Conservation (phyloP, 2,797 vertebrate species). For the Astyanax mexicanus region DNA sequence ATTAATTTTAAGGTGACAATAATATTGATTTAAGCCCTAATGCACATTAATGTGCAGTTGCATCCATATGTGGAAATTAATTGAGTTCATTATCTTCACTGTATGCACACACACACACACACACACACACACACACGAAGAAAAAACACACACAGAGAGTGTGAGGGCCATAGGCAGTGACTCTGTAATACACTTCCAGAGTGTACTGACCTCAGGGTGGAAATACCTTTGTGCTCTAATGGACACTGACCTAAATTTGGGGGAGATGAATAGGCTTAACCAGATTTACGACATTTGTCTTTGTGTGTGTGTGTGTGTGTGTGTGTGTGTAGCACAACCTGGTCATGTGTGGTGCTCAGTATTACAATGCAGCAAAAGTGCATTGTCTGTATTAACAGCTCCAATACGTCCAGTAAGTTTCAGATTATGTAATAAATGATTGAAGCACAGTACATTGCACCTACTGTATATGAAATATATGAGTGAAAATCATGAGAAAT, state of each 20-base stretch:
- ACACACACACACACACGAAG: neutral
- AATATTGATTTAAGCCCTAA: no score
- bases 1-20: no score
- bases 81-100: neutral
- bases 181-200: neutral
- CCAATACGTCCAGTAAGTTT: no score
- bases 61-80: neutral
- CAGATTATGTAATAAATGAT: no score
- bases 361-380: neutral
- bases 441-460: no score
- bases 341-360: neutral
- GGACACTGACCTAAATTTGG: constrained; percentile 50
- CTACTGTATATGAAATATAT: no score
- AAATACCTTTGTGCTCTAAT: constrained; percentile 44
- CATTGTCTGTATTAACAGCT: no score
- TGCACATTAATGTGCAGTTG: no score
- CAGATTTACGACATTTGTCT: constrained; percentile 9
- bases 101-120: neutral
- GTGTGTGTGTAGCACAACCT: constrained; percentile 27
- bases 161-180: constrained; percentile 19
- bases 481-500: no score
- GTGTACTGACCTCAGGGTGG: constrained; percentile 7
- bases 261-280: constrained; percentile 36
- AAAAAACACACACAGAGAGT: no score
- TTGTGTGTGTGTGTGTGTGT: constrained; percentile 28